A percentile compares a stretch with the other conserved stretches of the same genome.
phyloP scores from a whole-genome alignment of 2,888 invertebrate genomes.

The Copidosoma aretas region DNA sequence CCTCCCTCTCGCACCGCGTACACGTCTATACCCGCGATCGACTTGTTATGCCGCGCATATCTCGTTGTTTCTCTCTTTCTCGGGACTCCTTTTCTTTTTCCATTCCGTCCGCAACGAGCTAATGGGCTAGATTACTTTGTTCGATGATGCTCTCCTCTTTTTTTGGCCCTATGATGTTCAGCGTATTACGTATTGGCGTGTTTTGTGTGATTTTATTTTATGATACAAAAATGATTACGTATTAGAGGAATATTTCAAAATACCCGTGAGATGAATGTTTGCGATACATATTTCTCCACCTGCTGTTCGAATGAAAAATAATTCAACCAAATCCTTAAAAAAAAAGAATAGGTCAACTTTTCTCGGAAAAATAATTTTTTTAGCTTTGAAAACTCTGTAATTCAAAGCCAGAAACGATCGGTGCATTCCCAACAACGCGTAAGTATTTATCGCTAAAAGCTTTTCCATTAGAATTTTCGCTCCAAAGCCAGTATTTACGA shows the following conservation, averaged over 20 bases:
- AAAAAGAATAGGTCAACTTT: background rate
- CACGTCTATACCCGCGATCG: conserved; percentile 18
- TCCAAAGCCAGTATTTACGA: background rate
- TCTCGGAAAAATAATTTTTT: background rate
- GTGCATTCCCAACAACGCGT: background rate
- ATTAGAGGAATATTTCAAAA: too few species aligned
- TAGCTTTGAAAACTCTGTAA: background rate
- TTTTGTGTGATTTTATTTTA: too few species aligned
- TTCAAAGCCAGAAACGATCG: background rate
- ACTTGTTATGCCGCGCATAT: conserved; percentile 13
- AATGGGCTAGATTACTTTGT: too few species aligned
- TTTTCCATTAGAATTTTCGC: background rate
- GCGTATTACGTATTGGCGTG: too few species aligned
- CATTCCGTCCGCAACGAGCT: too few species aligned
- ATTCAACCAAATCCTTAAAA: background rate
- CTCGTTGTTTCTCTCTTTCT: background rate
- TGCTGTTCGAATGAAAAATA: too few species aligned
- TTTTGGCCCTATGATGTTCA: too few species aligned
- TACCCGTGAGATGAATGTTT: too few species aligned
- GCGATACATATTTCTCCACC: too few species aligned
- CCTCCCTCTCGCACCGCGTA: background rate
- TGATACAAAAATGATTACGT: too few species aligned
- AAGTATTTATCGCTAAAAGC: background rate
- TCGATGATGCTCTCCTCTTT: too few species aligned
- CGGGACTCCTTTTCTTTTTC: too few species aligned